phyloP scores from a whole-genome alignment of 1,140 invertebrate genomes.

The Musca domestica region DNA sequence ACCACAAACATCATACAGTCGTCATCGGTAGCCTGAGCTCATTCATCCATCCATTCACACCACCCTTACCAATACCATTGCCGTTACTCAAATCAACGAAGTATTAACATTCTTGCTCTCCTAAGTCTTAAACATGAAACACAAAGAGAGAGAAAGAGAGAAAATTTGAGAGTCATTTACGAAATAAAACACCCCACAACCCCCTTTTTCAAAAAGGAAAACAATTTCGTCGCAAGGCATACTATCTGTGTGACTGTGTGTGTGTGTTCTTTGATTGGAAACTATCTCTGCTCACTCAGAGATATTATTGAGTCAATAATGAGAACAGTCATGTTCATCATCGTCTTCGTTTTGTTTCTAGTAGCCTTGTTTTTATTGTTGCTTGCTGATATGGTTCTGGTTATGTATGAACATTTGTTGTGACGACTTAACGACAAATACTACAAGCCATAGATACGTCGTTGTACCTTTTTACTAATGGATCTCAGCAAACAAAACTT shows the following conservation, averaged over 20 bases:
- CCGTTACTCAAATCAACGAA: too few relatives aligned
- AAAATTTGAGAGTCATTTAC: too few relatives aligned
- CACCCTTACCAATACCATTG: not conserved
- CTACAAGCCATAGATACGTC: not conserved
- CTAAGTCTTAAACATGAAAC: too few relatives aligned
- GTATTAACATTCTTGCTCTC: too few relatives aligned
- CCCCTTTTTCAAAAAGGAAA: too few relatives aligned
- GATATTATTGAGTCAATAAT: not conserved
- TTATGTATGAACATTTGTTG: slow-evolving; percentile 16
- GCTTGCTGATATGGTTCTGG: not conserved
- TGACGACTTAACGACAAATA: slow-evolving; percentile 19
- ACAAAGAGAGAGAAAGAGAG: too few relatives aligned
- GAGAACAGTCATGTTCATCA: slow-evolving; percentile 8
- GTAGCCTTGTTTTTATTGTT: not conserved
- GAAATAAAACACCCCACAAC: too few relatives aligned
- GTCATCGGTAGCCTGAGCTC: not conserved
- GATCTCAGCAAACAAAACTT: not conserved
- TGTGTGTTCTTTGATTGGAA: too few relatives aligned
- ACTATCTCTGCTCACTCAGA: too few relatives aligned
- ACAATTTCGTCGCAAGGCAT: too few relatives aligned
- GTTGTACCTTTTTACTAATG: not conserved
- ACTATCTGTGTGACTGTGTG: too few relatives aligned
- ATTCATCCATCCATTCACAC: not conserved
- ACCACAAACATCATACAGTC: too few relatives aligned
- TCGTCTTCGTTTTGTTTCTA: not conserved